Evolutionary conservation across 2,113 vertebrate genomes (phyloP).

Genomic region (Oryzias celebensis): DNA sequence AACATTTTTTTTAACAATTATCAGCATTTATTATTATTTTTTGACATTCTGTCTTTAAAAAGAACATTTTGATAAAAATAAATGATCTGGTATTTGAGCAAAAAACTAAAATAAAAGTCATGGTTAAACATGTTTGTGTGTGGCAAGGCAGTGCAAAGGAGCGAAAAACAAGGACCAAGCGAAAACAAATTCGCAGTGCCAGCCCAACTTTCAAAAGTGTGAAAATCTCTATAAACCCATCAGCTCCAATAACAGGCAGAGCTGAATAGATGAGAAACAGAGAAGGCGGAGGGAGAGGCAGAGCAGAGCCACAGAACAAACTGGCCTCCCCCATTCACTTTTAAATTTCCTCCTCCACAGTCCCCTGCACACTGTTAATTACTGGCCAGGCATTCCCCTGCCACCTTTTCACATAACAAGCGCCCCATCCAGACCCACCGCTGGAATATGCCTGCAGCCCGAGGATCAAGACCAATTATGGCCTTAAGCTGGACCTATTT

Average conservation of each 20-base stretch:
- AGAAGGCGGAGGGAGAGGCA: conserved; percentile 75
- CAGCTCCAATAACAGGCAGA: conserved; percentile 92
- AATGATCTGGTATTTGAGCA: neutral
- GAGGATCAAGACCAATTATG: conserved; percentile 97
- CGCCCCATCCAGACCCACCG: conserved; percentile 85
- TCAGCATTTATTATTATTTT: too few relatives aligned
- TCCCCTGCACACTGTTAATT: conserved; percentile 96
- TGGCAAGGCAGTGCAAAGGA: conserved; percentile 44
- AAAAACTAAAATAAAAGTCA: neutral
- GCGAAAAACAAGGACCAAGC: conserved; percentile 47
- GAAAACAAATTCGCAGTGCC: conserved; percentile 77
- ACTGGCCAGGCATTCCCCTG: conserved; percentile 92
- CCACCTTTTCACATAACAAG: conserved; percentile 88
- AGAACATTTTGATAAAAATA: neutral
- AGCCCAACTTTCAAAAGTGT: conserved; percentile 88
- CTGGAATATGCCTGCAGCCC: conserved; percentile 93
- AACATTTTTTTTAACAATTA: too few relatives aligned
- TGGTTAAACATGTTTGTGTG: conserved; percentile 52
- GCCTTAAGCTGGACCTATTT: conserved; percentile 91
- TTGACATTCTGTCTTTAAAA: too few relatives aligned
- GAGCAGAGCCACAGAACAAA: conserved; percentile 85
- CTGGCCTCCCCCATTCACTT: conserved; percentile 95
- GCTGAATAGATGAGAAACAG: conserved; percentile 89
- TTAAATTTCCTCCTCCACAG: conserved; percentile 95
- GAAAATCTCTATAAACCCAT: conserved; percentile 98